Evolutionary conservation across 2,113 vertebrate species (phyloP).

Genomic region (Cranoglanis bouderius): DNA sequence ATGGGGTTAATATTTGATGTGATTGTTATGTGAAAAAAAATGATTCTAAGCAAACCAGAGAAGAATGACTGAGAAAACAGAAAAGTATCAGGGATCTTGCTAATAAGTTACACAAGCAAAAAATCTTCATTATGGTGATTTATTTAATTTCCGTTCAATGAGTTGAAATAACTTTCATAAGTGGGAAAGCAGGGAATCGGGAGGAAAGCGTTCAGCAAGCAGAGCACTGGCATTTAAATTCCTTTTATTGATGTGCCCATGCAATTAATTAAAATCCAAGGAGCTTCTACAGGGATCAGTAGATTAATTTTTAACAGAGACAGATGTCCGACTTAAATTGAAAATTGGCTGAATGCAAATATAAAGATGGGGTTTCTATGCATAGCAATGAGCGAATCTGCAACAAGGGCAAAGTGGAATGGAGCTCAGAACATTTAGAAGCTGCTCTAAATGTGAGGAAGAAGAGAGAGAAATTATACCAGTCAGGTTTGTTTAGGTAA

Average conservation of each 20-base stretch:
- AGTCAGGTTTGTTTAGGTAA: conserved; percentile 41
- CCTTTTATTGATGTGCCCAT: conserved; percentile 66
- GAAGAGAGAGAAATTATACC: conserved; percentile 26
- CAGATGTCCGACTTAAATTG: conserved; percentile 75
- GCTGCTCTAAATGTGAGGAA: conserved; percentile 51
- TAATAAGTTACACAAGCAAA: conserved; percentile 51
- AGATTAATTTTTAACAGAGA: conserved; percentile 74
- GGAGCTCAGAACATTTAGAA: conserved; percentile 58
- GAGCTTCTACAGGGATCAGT: conserved; percentile 62
- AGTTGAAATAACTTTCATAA: conserved; percentile 52
- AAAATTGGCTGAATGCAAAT: conserved; percentile 74
- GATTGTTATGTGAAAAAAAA: not conserved
- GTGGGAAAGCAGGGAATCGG: conserved; percentile 14
- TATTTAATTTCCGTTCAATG: conserved; percentile 52
- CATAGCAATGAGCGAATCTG: conserved; percentile 75
- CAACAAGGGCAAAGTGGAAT: conserved; percentile 62
- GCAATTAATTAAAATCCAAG: conserved; percentile 75
- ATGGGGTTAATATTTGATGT: not conserved
- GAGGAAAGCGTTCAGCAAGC: conserved; percentile 43
- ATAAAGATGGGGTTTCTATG: conserved; percentile 70
- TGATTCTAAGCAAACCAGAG: not conserved
- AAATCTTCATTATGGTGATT: conserved; percentile 47
- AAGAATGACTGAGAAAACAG: conserved; percentile 24
- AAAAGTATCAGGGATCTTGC: conserved; percentile 40
- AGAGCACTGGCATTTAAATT: conserved; percentile 51